phyloP scores from a whole-genome alignment of 2,888 invertebrate species.

The Lithophane leautieri region DNA sequence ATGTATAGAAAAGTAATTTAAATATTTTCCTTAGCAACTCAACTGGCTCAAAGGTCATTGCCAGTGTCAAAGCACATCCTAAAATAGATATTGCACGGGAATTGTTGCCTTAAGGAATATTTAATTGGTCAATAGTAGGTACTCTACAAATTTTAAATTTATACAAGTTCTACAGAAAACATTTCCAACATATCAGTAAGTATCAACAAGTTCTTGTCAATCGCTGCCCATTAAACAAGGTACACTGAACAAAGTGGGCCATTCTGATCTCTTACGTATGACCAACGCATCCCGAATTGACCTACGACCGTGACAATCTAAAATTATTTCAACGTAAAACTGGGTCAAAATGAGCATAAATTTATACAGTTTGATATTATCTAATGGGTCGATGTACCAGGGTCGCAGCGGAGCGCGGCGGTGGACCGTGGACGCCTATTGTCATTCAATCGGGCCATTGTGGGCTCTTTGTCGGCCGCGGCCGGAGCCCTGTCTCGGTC shows the following conservation, averaged over 20 bases:
- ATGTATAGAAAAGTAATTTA: slow-evolving; percentile 27
- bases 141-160: slow-evolving; percentile 13
- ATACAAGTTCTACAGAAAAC: slow-evolving; percentile 3
- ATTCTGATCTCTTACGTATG: slow-evolving; percentile 34
- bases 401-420: slow-evolving; percentile 75
- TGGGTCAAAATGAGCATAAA: slow-evolving; percentile 82
- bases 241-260: slow-evolving; percentile 43
- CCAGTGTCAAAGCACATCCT: slow-evolving; percentile 15
- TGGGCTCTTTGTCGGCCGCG: slow-evolving; percentile 79
- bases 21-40: slow-evolving; percentile 37
- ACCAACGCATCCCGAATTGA: slow-evolving; percentile 68
- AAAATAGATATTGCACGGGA: slow-evolving; percentile 29
- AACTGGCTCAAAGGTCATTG: slow-evolving; percentile 27
- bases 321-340: slow-evolving; percentile 73
- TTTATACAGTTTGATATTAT: slow-evolving; percentile 72
- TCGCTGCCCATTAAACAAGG: slow-evolving; percentile 29
- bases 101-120: slow-evolving; percentile 23
- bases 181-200: background rate
- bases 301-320: slow-evolving; percentile 79
- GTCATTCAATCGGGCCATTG: slow-evolving; percentile 87
- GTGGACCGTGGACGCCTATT: slow-evolving; percentile 83
- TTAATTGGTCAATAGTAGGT: slow-evolving; percentile 5
- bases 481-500: slow-evolving; percentile 70
- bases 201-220: slow-evolving; percentile 7
- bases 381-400: slow-evolving; percentile 73